Evolutionary conservation across 2,797 vertebrate genomes (phyloP).

Genomic region (Danionella dracula): DNA sequence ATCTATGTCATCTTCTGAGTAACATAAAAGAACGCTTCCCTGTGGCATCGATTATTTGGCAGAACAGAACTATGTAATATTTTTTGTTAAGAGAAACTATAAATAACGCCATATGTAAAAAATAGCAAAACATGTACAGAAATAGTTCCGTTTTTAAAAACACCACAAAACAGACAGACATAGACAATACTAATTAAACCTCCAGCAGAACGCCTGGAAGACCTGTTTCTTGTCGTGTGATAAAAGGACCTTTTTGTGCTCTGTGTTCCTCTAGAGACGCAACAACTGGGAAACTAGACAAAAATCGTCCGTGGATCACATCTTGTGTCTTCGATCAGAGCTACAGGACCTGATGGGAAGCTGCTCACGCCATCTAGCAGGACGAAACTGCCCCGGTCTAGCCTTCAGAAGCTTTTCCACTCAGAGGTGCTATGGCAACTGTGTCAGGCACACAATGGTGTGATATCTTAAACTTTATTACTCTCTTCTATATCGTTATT

Average conservation of each 20-base stretch:
- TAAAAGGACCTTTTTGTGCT: conserved; percentile 14
- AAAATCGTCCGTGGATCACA: conserved; percentile 7
- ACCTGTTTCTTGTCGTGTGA: conserved; percentile 65
- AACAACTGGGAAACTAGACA: conserved; percentile 13
- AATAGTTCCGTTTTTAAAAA: conserved; percentile 82
- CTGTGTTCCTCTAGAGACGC: conserved; percentile 55
- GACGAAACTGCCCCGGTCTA: conserved; percentile 56
- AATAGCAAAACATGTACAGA: conserved; percentile 79
- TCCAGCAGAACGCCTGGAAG: conserved; percentile 77
- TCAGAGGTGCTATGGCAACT: conserved; percentile 79
- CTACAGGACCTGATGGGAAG: conserved; percentile 38
- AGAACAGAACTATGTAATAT: conserved; percentile 53
- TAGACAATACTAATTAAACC: conserved; percentile 59
- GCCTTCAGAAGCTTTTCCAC: conserved; percentile 57
- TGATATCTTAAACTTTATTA: conserved; percentile 65
- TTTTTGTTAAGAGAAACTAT: conserved; percentile 53
- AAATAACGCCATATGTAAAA: conserved; percentile 38
- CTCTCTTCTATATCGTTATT: conserved; percentile 66
- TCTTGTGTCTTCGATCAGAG: conserved; percentile 26
- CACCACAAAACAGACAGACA: conserved; percentile 80
- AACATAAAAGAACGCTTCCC: conserved; percentile 49
- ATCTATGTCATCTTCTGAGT: conserved; percentile 36
- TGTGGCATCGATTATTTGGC: conserved; percentile 59
- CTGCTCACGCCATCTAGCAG: conserved; percentile 24
- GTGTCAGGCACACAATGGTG: conserved; percentile 91